Conservation (phyloP, 2,113 vertebrate genomes). For the Percina caprodes region DNA sequence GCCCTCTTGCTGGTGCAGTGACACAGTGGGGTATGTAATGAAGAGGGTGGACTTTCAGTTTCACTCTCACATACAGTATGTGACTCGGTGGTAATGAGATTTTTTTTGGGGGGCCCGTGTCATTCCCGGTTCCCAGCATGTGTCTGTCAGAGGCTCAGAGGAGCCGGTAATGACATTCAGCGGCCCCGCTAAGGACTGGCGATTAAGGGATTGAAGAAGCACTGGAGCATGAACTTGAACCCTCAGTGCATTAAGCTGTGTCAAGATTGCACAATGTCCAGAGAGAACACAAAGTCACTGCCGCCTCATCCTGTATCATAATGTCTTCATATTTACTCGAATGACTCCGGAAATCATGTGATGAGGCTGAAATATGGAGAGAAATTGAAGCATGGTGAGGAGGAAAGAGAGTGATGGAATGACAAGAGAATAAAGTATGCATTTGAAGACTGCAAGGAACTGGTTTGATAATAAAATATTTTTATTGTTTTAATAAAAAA, state of each 20-base stretch:
- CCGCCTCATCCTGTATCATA: conserved; percentile 39
- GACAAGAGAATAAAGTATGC: conserved; percentile 16
- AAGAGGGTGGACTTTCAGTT: conserved; percentile 65
- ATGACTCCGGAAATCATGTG: conserved; percentile 41
- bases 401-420: conserved; percentile 27
- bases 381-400: conserved; percentile 40
- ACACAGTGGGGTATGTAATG: conserved; percentile 70
- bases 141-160: conserved; percentile 59
- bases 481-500: too few relatives aligned
- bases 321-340: conserved; percentile 67
- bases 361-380: conserved; percentile 53
- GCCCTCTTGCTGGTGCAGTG: conserved; percentile 33
- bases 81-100: conserved; percentile 73
- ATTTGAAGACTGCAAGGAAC: conserved; percentile 6
- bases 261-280: conserved; percentile 44
- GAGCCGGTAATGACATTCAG: conserved; percentile 72
- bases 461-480: conserved; percentile 6
- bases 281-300: conserved; percentile 32
- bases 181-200: conserved; percentile 50
- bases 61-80: conserved; percentile 45
- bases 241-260: conserved; percentile 43
- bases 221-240: conserved; percentile 48
- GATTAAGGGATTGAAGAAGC: conserved; percentile 61
- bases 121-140: conserved; percentile 66
- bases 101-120: conserved; percentile 56